Percentiles rank a stretch among this genome's conserved stretches.
phyloP scores from a whole-genome alignment of 92 coral and sea anemone genomes.

The Diadumene lineata region DNA sequence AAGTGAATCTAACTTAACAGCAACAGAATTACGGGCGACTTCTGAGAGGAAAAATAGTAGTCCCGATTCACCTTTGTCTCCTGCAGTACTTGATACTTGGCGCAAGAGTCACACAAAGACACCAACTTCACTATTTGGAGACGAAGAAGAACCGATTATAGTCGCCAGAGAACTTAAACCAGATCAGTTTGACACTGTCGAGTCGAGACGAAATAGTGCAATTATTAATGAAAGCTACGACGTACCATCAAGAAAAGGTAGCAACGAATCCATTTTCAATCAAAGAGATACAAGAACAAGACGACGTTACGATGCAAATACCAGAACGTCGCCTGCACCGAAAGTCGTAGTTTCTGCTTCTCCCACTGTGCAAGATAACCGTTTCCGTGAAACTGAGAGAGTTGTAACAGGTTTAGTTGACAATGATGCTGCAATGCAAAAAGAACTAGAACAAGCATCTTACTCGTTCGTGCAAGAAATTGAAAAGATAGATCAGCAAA shows the following conservation, averaged over 20 bases:
- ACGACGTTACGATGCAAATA: neutral
- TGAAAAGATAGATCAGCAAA: conserved; percentile 13
- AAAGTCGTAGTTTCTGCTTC: neutral
- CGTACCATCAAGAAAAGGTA: conserved; percentile 18
- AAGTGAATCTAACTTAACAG: neutral
- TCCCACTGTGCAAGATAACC: too few species aligned
- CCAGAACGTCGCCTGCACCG: neutral
- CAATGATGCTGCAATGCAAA: conserved; percentile 16
- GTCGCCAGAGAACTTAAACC: conserved; percentile 2
- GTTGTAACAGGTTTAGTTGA: neutral
- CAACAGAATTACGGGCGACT: neutral
- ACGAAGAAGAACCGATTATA: conserved; percentile 11
- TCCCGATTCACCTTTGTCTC: neutral
- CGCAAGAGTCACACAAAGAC: neutral
- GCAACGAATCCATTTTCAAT: neutral
- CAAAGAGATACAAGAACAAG: conserved; percentile 1
- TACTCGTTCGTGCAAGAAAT: conserved; percentile 19
- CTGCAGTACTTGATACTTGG: neutral
- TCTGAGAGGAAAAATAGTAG: neutral
- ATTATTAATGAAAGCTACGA: conserved; percentile 25
- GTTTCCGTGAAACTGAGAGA: too few species aligned
- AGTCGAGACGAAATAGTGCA: neutral
- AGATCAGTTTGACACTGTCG: conserved; percentile 3
- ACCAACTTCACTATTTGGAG: neutral
- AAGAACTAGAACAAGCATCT: conserved; percentile 1